These are phyloP conservation scores for Chelonia mydas DNA, from an alignment of 2,797 vertebrate species.

Conservation along the genomic window DNA sequence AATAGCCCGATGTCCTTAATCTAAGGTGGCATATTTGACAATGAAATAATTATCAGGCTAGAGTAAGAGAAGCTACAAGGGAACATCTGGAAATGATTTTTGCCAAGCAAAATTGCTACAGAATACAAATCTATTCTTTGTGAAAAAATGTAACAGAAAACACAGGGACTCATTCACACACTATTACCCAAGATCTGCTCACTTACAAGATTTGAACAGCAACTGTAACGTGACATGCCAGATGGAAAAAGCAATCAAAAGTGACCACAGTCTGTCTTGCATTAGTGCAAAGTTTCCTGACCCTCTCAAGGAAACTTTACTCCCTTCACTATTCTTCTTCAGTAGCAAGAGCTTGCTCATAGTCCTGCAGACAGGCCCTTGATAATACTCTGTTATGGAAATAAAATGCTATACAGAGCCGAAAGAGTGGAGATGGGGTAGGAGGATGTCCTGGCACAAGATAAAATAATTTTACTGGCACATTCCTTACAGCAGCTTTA, in stretches of 20 bases:
- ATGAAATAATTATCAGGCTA: background rate
- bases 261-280: background rate
- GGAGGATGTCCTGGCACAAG: conserved; percentile 44
- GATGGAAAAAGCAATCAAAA: background rate
- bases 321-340: background rate
- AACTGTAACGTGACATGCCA: background rate
- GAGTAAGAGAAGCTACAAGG: background rate
- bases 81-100: background rate
- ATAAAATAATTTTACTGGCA: conserved; percentile 70
- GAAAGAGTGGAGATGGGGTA: background rate
- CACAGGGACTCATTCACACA: background rate
- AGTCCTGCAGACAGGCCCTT: background rate
- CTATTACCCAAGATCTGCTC: background rate
- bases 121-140: background rate
- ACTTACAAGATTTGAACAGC: background rate
- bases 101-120: background rate
- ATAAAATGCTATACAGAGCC: background rate
- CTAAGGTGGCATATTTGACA: accelerated
- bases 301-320: background rate
- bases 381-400: background rate
- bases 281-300: background rate
- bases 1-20: background rate
- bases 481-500: conserved; percentile 53
- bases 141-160: conserved; percentile 5
- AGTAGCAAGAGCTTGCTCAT: background rate